Evolutionary conservation across 2,797 vertebrate species (phyloP).

Genomic region (Pogoniulus pusillus): DNA sequence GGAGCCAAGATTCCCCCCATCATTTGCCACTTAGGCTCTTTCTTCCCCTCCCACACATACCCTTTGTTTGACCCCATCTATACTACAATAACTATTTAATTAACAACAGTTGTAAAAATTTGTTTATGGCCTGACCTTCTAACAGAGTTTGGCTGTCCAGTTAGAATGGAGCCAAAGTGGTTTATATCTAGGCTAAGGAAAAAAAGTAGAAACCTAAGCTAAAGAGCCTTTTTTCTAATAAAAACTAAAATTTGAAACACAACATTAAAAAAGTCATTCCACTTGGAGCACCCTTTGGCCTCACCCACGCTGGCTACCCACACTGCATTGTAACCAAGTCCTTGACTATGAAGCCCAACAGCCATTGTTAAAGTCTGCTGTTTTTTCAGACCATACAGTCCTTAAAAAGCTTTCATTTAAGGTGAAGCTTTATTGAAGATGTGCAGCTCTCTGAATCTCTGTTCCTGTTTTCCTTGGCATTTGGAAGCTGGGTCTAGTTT

Average conservation of each 20-base stretch:
- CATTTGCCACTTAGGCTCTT: slow-evolving; percentile 47
- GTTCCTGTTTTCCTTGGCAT: not conserved
- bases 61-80: slow-evolving; percentile 68
- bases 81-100: slow-evolving; percentile 78
- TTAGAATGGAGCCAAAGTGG: slow-evolving; percentile 45
- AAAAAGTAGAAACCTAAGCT: slow-evolving; percentile 23
- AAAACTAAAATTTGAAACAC: not conserved
- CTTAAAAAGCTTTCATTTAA: not conserved
- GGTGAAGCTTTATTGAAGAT: not conserved
- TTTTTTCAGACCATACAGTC: not conserved
- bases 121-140: slow-evolving; percentile 71
- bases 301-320: not conserved
- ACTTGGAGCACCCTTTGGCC: not conserved
- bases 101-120: slow-evolving; percentile 75
- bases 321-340: not conserved
- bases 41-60: slow-evolving; percentile 48
- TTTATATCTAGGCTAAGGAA: slow-evolving; percentile 17
- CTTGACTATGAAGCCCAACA: not conserved
- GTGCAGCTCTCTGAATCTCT: not conserved
- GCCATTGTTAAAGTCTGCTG: not conserved
- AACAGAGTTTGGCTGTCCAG: slow-evolving; percentile 53
- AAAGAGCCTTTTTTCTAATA: not conserved
- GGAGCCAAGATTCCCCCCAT: slow-evolving; percentile 29
- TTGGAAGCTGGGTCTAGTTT: not conserved
- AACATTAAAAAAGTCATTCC: not conserved